Evolutionary conservation across 2,888 invertebrate species (phyloP), one percentile per base, ranked within the genome.

Genomic region (Chorisops tibialis): DNA sequence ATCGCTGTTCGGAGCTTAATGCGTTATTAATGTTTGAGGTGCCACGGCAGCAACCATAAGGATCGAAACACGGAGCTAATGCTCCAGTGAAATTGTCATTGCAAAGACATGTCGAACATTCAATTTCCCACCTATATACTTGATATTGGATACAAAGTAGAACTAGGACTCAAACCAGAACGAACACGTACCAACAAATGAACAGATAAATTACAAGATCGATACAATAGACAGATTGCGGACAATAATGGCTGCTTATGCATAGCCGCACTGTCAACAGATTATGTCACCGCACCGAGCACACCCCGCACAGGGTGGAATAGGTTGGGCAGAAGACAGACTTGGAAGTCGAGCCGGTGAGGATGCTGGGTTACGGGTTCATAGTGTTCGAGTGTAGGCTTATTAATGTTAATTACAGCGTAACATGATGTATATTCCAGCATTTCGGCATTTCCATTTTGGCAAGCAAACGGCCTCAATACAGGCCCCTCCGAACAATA

Each of bases 261-360:
- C 62, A 54, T 62, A 56, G 47, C 62, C 54, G 37, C 52, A 62
- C 49, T 54, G 62, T 62, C 56, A 62, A 62, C 62, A 56, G 62
- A 62, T 48, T 54, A 49, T 56, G 35, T 47, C 47, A 56, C 52
- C 50, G 51, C 30, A 30, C 9, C 5, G 30, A 5, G 30, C 9
- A 30, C 7, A n/a, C n/a, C n/a, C n/a, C n/a, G 30, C 9, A 30
- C 30, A 30, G 30, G 30, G 2, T 30, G 30, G 30, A 30, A 30
- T 5, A 9, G 30, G 30, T 30, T n/a, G n/a, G 30, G 30, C 30
- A 30, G 2, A 30, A 7, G 30, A 5, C 5, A 45, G 45, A 9
- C 16, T 4, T 16, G 39, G 4, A 45, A 16, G 18, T 45, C 19
- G 3, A 45, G 16, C 45, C 16, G 5, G 45, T 11, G 16, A 19